Conservation (phyloP, 2,888 invertebrate genomes). For the Neelides folsomi region DNA sequence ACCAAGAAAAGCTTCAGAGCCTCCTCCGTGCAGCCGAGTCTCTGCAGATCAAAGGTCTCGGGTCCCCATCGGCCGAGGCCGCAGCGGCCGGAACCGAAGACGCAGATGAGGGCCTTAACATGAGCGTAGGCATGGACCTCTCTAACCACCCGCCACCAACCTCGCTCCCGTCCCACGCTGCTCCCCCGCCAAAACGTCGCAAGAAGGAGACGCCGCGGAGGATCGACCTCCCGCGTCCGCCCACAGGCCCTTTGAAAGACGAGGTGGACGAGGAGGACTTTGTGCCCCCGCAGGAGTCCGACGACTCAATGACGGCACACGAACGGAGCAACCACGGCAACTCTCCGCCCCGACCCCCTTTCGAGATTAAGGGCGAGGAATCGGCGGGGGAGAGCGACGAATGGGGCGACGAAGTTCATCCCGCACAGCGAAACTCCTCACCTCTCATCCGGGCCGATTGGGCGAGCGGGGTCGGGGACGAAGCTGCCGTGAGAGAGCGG, state of each 20-base stretch:
- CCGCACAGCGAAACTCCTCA: slow-evolving; percentile 12
- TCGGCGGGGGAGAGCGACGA: neutral
- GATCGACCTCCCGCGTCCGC: slow-evolving; percentile 25
- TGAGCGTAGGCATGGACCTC: slow-evolving; percentile 29
- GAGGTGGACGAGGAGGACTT: slow-evolving; percentile 33
- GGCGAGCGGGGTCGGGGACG: slow-evolving; percentile 6
- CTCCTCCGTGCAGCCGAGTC: slow-evolving; percentile 33
- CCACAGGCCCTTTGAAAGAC: slow-evolving; percentile 23
- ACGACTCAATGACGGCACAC: slow-evolving; percentile 32
- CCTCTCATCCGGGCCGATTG: slow-evolving; percentile 25
- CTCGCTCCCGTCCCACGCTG: slow-evolving; percentile 18
- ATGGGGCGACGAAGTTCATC: neutral
- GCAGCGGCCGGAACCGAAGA: slow-evolving; percentile 6
- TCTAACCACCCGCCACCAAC: slow-evolving; percentile 25
- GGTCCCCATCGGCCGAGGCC: slow-evolving; percentile 28
- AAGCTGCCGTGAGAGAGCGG: slow-evolving; percentile 21
- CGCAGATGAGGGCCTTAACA: slow-evolving; percentile 7
- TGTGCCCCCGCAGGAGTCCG: slow-evolving; percentile 21
- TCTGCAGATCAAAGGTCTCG: slow-evolving; percentile 33
- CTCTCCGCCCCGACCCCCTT: neutral
- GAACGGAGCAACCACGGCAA: slow-evolving; percentile 24
- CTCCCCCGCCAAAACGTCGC: slow-evolving; percentile 25
- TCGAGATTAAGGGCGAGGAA: neutral
- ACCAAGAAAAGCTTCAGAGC: slow-evolving; percentile 31
- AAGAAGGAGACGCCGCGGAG: slow-evolving; percentile 33